Evolutionary conservation across 92 coral and sea anemone genomes (phyloP), one percentile per base, ranked within the genome.

Genomic region (Pocillopora meandrina): DNA sequence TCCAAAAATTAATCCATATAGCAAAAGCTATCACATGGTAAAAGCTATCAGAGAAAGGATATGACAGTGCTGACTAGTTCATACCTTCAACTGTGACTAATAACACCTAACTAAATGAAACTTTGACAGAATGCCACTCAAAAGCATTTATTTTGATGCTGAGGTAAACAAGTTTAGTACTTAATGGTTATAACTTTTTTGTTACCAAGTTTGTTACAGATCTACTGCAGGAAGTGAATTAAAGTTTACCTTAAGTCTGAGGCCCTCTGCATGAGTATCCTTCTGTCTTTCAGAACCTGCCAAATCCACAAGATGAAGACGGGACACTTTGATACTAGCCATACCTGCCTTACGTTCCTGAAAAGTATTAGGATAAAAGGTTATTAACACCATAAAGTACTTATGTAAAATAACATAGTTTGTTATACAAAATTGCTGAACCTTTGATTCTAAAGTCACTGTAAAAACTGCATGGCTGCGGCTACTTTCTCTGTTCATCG

Each of bases 391-490:
- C 14, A 16, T 5, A 12, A 19, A 19, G 18, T 19, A n/a, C 16
- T 64, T 1, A 64, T 16, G 9, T 64, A 18, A 19, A 21, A 9
- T 19, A 19, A 64, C 18, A 9, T 42, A 42, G 52, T 42, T 3
- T 42, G 52, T 42, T 42, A 42, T 42, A 42, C 8, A 42, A 42
- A 42, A 42, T 42, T 42, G 52, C 8, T 42, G 52, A 3, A 42
- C 98, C 94, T 94, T 96, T n/a, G 99, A 96, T 82, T 96, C 98
- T 82, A 96, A 83, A 21, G 99, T 87, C 34, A 96, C 93, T 55
- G 99, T 96, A 76, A 96, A 96, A 58, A 96, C 99, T 55, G 99
- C 99, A 86, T 95, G 98, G 84, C 99, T 97, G 49, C 99, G 93
- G 60, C 99, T 97, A 64, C 99, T 97, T 72, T 97, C 99, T 82